These are phyloP conservation scores for Oscheius sp. DNA, from an alignment of 2,888 invertebrate species.

Conservation along the genomic window DNA sequence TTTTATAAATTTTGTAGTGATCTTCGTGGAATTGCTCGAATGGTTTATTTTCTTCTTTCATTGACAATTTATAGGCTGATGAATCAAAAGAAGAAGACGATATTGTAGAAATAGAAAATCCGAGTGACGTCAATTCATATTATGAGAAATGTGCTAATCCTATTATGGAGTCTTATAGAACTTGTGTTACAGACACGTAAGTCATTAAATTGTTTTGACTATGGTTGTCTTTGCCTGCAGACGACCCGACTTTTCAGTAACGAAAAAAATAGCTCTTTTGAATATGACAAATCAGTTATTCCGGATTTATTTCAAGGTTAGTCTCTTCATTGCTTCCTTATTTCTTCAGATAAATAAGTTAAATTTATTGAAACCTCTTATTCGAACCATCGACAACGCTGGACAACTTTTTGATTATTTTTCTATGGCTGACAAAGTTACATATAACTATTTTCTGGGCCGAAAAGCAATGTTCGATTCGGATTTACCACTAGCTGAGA, in stretches of 20 bases:
- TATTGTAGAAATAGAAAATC: conserved; percentile 36
- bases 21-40: conserved; percentile 78
- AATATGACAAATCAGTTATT: conserved; percentile 94
- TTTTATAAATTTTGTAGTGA: conserved; percentile 90
- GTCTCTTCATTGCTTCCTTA: conserved; percentile 68
- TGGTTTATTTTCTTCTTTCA: conserved; percentile 56
- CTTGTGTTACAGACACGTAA: conserved; percentile 63
- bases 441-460: conserved; percentile 93
- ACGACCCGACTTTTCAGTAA: conserved; percentile 86
- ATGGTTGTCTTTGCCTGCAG: conserved; percentile 66
- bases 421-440: conserved; percentile 88
- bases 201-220: conserved; percentile 22
- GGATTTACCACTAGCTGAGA: conserved; percentile 90
- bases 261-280: conserved; percentile 94
- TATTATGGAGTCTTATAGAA: conserved; percentile 65
- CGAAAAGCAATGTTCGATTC: conserved; percentile 98
- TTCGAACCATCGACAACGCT: conserved; percentile 93
- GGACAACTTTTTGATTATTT: conserved; percentile 85
- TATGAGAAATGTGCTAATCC: conserved; percentile 59
- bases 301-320: conserved; percentile 93
- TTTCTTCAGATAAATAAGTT: conserved; percentile 74
- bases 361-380: conserved; percentile 83
- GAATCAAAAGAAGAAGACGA: conserved; percentile 43
- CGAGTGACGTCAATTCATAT: conserved; percentile 42
- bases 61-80: conserved; percentile 48